These are phyloP conservation scores for Cecropterus lyciades DNA, from an alignment of 1,140 invertebrate genomes.

Conservation along the genomic window DNA sequence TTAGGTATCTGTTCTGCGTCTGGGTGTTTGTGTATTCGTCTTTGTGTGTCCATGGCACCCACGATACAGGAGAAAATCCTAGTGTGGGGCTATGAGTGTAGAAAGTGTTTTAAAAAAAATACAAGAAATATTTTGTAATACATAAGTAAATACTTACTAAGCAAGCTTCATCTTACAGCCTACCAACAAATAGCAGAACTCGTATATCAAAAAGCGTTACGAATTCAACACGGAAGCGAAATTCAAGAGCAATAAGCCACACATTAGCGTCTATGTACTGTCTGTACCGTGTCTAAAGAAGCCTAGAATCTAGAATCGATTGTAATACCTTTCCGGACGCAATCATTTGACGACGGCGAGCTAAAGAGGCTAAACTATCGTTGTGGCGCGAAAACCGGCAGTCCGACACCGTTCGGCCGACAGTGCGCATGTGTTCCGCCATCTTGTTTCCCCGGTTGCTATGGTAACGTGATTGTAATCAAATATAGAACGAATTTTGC, in stretches of 20 bases:
- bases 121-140: too few relatives aligned
- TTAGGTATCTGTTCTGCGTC: too few relatives aligned
- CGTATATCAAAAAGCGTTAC: slow-evolving; percentile 25
- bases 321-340: slow-evolving; percentile 20
- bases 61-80: too few relatives aligned
- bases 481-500: slow-evolving; percentile 48
- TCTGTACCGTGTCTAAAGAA: slow-evolving; percentile 24
- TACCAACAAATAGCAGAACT: neutral
- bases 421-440: slow-evolving; percentile 61
- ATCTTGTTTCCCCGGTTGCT: slow-evolving; percentile 52
- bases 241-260: slow-evolving; percentile 21
- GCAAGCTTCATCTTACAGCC: neutral
- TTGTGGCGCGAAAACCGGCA: slow-evolving; percentile 70
- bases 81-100: too few relatives aligned
- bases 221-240: slow-evolving; percentile 22
- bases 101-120: too few relatives aligned
- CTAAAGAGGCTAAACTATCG: slow-evolving; percentile 11
- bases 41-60: too few relatives aligned
- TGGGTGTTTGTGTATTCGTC: too few relatives aligned
- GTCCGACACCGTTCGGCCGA: slow-evolving; percentile 50
- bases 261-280: slow-evolving; percentile 9
- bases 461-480: slow-evolving; percentile 61
- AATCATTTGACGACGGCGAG: slow-evolving; percentile 8
- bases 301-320: slow-evolving; percentile 28
- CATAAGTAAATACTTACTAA: neutral